Evolutionary conservation across 2,797 vertebrate genomes (phyloP).

Genomic region (Onychomys leucogaster): DNA sequence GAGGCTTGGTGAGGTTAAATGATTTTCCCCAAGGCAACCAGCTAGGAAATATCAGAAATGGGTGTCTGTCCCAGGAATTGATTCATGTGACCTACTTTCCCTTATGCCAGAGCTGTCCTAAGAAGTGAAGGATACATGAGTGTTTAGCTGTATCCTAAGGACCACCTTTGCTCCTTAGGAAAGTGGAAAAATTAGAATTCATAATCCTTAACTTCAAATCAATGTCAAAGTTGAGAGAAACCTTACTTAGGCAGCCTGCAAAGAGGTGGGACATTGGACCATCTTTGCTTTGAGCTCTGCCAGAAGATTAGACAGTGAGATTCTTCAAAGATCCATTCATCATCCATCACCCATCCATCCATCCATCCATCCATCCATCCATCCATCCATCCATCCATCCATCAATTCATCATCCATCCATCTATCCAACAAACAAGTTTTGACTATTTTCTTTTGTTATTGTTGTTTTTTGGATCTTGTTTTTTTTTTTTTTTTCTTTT

Average conservation of each 20-base stretch:
- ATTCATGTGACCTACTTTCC: neutral
- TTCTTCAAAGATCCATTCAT: neutral
- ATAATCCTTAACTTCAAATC: neutral
- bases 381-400: too few relatives aligned
- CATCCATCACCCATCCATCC: neutral
- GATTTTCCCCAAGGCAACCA: neutral
- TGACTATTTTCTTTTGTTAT: neutral
- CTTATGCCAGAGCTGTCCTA: neutral
- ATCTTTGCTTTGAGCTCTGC: neutral
- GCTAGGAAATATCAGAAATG: neutral
- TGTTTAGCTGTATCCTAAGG: neutral
- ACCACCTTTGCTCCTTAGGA: neutral
- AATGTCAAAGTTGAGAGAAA: neutral
- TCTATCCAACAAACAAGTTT: neutral
- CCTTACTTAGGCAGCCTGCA: neutral
- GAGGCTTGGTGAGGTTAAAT: neutral
- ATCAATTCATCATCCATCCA: neutral
- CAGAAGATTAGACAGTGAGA: neutral
- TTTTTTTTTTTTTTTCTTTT: too few relatives aligned
- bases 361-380: too few relatives aligned
- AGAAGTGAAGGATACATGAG: neutral
- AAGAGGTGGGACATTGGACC: neutral
- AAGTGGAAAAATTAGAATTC: neutral
- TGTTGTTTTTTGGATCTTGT: too few relatives aligned
- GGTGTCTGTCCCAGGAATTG: too few relatives aligned